Conservation (phyloP, 2,113 vertebrate genomes). For the Dryoscopus gambensis region DNA sequence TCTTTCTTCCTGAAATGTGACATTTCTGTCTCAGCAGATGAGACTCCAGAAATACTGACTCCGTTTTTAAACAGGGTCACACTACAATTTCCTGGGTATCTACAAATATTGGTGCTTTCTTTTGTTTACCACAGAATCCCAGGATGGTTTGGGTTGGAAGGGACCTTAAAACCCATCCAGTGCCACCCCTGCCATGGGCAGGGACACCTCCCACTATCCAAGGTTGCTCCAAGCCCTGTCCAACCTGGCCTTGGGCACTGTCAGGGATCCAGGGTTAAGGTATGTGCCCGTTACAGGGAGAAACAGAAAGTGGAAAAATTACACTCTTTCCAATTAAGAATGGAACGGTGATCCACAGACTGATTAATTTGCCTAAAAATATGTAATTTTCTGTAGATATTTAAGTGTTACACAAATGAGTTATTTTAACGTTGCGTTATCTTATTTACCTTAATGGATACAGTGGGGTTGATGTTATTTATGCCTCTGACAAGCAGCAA, state of each 20-base stretch:
- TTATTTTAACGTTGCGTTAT: background rate
- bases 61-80: background rate
- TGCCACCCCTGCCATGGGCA: accelerated
- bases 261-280: background rate
- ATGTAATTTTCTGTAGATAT: background rate
- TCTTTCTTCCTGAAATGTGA: background rate
- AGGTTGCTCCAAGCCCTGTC: background rate
- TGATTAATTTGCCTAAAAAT: background rate
- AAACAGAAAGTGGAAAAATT: background rate
- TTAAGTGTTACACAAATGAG: background rate
- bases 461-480: background rate
- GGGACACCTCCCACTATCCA: background rate
- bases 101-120: background rate
- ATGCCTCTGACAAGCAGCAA: background rate
- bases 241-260: background rate
- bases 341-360: background rate
- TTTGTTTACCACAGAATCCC: background rate
- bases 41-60: background rate
- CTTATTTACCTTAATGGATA: background rate
- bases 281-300: accelerated
- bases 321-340: background rate
- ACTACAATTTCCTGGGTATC: background rate
- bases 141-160: background rate
- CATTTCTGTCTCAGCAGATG: background rate
- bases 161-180: background rate